Evolutionary conservation across 1,140 invertebrate genomes (phyloP), one percentile per base, ranked within the genome.

Genomic region (Atta colombica): DNA sequence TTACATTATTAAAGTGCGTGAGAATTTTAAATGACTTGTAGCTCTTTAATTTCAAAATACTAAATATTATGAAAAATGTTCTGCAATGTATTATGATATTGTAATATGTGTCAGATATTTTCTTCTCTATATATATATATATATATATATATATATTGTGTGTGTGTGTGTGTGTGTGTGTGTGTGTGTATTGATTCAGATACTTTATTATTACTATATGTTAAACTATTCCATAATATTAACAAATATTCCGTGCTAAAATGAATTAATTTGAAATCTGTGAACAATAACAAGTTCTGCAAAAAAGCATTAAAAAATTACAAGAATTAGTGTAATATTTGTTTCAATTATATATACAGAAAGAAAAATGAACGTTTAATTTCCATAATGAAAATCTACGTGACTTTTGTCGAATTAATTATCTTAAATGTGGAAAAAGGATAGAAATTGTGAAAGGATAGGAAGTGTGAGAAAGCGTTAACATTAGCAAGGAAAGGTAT

Each of bases 401-500:
- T 63, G 16, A 12, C 2, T 51, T 75, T 18, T 8, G n/a, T 49
- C 14, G 16, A 12, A 21, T 60, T 72, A 82, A 82, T 72, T 72
- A 53, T 16, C 35, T 80, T 28, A 39, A 68, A 25, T 35, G 66
- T 39, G 66, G 31, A 77, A 68, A 39, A 21, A 55, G 6, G 8
- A 45, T 45, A 45, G 39, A 45, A 71, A 61, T 28, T 12, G 35
- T 14, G 72, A 18, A 35, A 60, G 53, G 49, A 25, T 58, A 61
- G n/a, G 25, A 78, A 16, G 53, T 14, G 18, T 5, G 72, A 55
- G 61, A 45, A 39, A 71, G 60, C 63, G 75, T 35, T 12, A 61
- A 65, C 63, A 71, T 8, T 5, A 35, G 60, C 63, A 66, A 75
- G 75, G 60, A 89, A 53, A 72, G 7, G 60, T 58, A 71, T 25